Evolutionary conservation across 1,140 invertebrate species (phyloP).

Genomic region (Brachionus calyciflorus): DNA sequence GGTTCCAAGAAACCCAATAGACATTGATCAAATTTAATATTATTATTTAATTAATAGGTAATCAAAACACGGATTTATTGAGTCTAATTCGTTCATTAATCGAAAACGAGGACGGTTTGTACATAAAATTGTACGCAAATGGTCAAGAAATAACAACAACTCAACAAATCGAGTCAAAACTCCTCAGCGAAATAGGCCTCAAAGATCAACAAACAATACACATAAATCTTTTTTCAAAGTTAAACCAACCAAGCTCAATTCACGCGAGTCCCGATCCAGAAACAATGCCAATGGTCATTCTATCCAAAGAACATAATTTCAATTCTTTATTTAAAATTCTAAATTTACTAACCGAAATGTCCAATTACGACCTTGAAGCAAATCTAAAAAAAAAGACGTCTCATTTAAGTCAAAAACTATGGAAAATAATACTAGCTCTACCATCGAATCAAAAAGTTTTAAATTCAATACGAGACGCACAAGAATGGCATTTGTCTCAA

Average conservation of each 20-base stretch:
- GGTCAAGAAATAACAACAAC: not conserved
- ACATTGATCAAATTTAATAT: too few relatives aligned
- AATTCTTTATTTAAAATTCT: slow-evolving; percentile 24
- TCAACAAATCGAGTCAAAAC: slow-evolving; percentile 21
- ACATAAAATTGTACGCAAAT: slow-evolving; percentile 5
- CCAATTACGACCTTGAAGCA: not conserved
- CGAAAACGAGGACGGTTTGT: slow-evolving; percentile 10
- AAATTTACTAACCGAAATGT: not conserved
- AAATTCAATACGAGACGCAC: not conserved
- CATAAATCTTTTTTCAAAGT: not conserved
- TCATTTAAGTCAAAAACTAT: not conserved
- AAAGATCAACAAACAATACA: slow-evolving; percentile 23
- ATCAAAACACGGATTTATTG: slow-evolving; percentile 19
- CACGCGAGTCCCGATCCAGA: not conserved
- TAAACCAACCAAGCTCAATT: not conserved
- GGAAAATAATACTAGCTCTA: slow-evolving; percentile 14
- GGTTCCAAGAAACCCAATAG: too few relatives aligned
- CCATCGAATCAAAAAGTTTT: not conserved
- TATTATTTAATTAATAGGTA: not conserved
- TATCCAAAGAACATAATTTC: slow-evolving; percentile 15
- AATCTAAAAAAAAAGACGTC: not conserved
- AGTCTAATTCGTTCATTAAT: not conserved
- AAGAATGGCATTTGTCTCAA: not conserved
- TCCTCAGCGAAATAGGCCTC: slow-evolving; percentile 5
- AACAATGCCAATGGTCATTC: not conserved